Evolutionary conservation across 2,797 vertebrate genomes (phyloP).

Genomic region (Phaenicophaeus curvirostris): DNA sequence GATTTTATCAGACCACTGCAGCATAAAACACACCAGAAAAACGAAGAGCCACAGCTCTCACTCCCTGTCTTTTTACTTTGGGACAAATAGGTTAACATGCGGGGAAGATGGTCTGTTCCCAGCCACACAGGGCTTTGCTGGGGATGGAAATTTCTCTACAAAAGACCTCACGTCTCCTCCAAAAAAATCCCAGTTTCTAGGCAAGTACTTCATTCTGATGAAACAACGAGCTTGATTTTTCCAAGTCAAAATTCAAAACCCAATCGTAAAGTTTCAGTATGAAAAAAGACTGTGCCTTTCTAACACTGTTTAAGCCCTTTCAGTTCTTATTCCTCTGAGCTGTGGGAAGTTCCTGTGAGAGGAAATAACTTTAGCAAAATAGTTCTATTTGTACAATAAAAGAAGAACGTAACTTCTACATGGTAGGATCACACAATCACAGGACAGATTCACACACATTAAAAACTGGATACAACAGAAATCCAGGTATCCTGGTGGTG

Average conservation of each 20-base stretch:
- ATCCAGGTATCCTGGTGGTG: neutral
- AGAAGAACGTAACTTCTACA: neutral
- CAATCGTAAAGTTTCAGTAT: neutral
- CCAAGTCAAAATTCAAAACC: neutral
- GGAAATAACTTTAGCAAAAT: neutral
- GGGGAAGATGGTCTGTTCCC: neutral
- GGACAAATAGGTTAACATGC: neutral
- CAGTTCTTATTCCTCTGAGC: neutral
- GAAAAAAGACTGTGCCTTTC: neutral
- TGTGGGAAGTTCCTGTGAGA: neutral
- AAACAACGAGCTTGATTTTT: neutral
- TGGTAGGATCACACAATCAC: neutral
- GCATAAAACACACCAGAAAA: neutral
- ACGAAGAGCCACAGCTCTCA: neutral
- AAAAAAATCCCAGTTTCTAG: neutral
- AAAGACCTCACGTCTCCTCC: neutral
- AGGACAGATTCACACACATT: neutral
- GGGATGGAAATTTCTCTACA: neutral
- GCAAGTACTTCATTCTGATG: neutral
- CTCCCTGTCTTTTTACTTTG: neutral
- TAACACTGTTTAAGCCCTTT: neutral
- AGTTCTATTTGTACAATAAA: neutral
- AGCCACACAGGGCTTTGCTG: neutral
- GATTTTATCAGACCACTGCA: neutral
- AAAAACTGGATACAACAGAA: neutral